Conservation (phyloP, 2,113 vertebrate species). For the Sceloporus undulatus region DNA sequence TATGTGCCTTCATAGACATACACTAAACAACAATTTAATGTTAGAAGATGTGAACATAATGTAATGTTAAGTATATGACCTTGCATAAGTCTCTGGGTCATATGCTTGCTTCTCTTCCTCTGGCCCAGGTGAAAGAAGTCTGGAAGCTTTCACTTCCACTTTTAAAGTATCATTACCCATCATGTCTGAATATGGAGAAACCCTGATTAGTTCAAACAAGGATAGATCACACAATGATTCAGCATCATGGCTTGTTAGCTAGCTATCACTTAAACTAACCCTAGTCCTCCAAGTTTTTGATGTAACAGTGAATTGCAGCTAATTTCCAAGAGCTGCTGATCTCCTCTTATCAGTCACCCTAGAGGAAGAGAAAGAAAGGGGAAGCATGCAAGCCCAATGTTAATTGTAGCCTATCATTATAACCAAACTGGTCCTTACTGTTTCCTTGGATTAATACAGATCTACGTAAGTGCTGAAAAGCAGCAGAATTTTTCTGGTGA, state of each 20-base stretch:
- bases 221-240: background rate
- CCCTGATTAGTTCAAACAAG: background rate
- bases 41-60: too few species aligned
- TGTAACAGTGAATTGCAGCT: background rate
- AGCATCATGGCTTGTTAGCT: background rate
- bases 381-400: background rate
- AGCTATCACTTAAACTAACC: too few species aligned
- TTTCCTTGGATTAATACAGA: background rate
- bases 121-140: background rate
- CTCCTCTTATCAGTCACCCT: background rate
- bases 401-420: background rate
- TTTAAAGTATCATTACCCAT: background rate
- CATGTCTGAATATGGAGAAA: background rate
- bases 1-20: background rate
- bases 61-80: background rate
- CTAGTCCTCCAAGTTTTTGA: background rate
- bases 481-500: background rate
- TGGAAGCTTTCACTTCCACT: background rate
- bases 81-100: background rate
- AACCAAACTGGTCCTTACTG: background rate
- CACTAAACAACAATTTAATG: background rate
- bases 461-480: background rate
- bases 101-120: background rate
- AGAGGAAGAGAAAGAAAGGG: background rate
- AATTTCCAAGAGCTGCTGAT: background rate